Evolutionary conservation across 2,888 invertebrate genomes (phyloP), one percentile per base, ranked within the genome.

Genomic region (Portevinia maculata): DNA sequence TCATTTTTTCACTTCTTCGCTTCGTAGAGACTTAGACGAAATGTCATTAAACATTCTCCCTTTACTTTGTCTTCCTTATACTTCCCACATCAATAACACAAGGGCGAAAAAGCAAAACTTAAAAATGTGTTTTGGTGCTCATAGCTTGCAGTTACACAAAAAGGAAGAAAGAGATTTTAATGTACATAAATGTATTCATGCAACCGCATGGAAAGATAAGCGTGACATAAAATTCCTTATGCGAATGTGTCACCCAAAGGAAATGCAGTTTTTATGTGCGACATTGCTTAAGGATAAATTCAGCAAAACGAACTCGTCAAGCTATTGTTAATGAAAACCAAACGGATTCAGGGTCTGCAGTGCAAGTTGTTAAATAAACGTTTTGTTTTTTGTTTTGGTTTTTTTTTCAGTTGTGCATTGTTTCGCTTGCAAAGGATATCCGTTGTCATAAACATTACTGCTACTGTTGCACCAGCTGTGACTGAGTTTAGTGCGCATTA

Each of bases 381-480:
- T 59, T 44, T 62, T 69, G 65, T 46, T 17, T 19, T 37, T 41
- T 15, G 30, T 15, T 65, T 30, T 28, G n/a, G n/a, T n/a, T 50
- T n/a, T 41, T 34, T 53, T 70, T 28, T 50, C 17, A 52, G 32
- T 55, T 46, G 32, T 32, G 28, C 75, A 71, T 81, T 81, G 75
- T 81, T 71, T 76, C 60, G 53, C 60, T 65, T 60, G 46, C 65
- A 81, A 76, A 71, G 81, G 81, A 81, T 53, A 81, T 81, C 75
- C 81, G 75, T 81, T 75, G 81, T 76, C 75, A 81, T 64, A 75
- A 76, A 75, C 81, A 81, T 81, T 75, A 70, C 79, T 74, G 79
- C 13, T 79, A 46, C 41, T 74, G 69, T 55, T 44, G 70, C 69
- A 70, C 75, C 79, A 81, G 79, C 74, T 81, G 79, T 75, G 75